Evolutionary conservation across 2,113 vertebrate species (phyloP).

Genomic region (Hippopotamus amphibius): DNA sequence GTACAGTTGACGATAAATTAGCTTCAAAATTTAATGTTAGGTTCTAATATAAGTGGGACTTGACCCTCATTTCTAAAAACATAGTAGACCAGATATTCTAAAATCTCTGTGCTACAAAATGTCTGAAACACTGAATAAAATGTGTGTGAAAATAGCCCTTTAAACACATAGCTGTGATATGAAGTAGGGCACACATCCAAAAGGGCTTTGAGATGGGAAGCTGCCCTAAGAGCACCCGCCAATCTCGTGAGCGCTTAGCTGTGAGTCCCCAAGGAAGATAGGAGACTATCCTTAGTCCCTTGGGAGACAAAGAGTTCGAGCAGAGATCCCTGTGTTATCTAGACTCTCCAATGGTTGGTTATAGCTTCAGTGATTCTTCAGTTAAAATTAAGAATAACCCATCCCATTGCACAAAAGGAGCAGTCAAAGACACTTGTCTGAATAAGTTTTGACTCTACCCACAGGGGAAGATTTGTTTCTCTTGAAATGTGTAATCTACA

Average conservation of each 20-base stretch:
- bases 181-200: not conserved
- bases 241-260: not conserved
- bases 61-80: not conserved
- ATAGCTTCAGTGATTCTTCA: not conserved
- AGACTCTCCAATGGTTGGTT: not conserved
- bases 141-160: not conserved
- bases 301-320: not conserved
- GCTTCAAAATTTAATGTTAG: not conserved
- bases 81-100: not conserved
- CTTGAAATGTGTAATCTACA: not conserved
- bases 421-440: not conserved
- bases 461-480: not conserved
- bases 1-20: not conserved
- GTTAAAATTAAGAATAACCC: not conserved
- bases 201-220: rapidly evolving
- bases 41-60: not conserved
- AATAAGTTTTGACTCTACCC: not conserved
- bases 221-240: rapidly evolving
- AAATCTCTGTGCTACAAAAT: not conserved
- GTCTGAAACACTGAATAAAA: not conserved
- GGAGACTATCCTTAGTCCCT: not conserved
- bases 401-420: not conserved
- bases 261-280: too few species aligned
- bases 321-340: not conserved
- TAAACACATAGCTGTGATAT: not conserved